Conservation (phyloP, 2,797 vertebrate genomes). For the Pyrrhura leucotis region DNA sequence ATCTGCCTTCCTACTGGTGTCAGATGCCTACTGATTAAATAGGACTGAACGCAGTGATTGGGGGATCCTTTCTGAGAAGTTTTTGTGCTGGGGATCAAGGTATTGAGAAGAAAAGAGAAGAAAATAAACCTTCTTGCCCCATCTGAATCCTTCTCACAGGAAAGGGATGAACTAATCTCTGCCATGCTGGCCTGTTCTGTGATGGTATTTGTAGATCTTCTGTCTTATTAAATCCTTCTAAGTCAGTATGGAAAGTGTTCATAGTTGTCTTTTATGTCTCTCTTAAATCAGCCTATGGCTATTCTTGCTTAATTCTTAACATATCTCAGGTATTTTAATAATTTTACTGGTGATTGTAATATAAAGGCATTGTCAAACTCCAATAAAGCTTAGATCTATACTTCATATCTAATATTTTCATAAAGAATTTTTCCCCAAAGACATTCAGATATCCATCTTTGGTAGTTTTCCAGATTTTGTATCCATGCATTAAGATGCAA, state of each 20-base stretch:
- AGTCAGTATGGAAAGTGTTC: background rate
- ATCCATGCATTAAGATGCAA: slow-evolving; percentile 13
- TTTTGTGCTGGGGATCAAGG: background rate
- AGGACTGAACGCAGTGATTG: background rate
- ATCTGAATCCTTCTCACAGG: background rate
- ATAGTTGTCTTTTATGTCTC: background rate
- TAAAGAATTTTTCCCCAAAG: slow-evolving; percentile 9
- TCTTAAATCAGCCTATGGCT: background rate
- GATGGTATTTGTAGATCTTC: background rate
- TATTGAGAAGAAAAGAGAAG: slow-evolving; percentile 1
- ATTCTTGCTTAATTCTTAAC: slow-evolving; percentile 3
- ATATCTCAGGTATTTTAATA: background rate
- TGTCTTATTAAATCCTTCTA: background rate
- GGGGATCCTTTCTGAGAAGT: background rate
- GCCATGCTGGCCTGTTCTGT: background rate
- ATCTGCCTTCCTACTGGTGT: background rate
- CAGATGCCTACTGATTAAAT: background rate
- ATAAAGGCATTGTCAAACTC: background rate
- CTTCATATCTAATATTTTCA: background rate
- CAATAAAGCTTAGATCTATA: slow-evolving; percentile 4
- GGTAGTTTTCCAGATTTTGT: slow-evolving; percentile 6
- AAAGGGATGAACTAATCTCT: background rate
- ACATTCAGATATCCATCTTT: background rate
- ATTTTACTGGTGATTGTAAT: background rate
- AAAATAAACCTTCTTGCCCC: background rate